Evolutionary conservation across 2,888 invertebrate species (phyloP), one percentile per base, ranked within the genome.

Genomic region (Netelia fuscicornis): DNA sequence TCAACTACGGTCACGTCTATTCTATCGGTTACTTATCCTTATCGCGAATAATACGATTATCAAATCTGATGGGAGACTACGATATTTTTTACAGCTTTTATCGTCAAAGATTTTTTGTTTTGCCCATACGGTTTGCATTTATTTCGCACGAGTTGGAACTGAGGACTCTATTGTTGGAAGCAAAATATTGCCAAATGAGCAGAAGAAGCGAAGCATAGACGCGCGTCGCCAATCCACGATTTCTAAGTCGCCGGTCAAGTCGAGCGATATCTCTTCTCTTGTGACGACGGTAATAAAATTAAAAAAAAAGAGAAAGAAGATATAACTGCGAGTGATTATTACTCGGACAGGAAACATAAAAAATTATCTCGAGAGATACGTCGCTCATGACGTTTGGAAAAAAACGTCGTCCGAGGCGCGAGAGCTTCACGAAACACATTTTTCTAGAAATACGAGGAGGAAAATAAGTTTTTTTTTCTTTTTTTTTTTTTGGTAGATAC

Each of bases 311-410:
- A 37, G 20, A 20, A 20, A 20, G 20, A 20, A 20, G 20, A 20
- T 20, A 37, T 37, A 37, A 37, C 0, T 6, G 37, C 6, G n/a
- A 56, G 20, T 30, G 3, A 48, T 62, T 74, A 60, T 30, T 60
- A n/a, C 48, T 52, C 37, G 20, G 42, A 72, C 79, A 65, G 56
- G 20, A 58, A 58, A 20, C 23, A 58, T 17, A 76, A 76, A 20
- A 42, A 54, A 13, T 54, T 76, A 76, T 56, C 64, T 76, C 20
- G 37, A 2, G 13, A 65, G 23, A 54, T 65, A 76, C 5, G 37
- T 0, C 13, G 48, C 20, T 37, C 17, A 42, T 2, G 25, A 13
- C 13, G 23, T 65, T 54, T 52, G 48, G 13, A 9, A 62, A 70
- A 30, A 9, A 68, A 70, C 1, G 44, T 58, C 20, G 52, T 20